Base-by-base conservation (phyloP, 1,140 invertebrate species). In the Drosophila kikkawai region DNA sequence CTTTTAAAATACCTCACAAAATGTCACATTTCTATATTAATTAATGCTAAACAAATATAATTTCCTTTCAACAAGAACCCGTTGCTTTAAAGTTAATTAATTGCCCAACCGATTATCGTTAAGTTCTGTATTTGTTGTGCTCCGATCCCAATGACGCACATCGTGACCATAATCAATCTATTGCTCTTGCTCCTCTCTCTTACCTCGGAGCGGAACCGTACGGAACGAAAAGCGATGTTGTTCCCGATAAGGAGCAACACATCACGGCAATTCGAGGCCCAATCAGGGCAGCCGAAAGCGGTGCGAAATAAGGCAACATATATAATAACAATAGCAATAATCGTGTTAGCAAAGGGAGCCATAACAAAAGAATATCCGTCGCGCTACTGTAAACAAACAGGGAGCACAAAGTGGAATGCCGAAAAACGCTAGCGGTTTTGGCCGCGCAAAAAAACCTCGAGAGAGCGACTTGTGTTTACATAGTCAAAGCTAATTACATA, bases 401-500 rank as follows among this genome's bases (percentile, higher is more conserved):
- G 13, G 13, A 42, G 26, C 44, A 50, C 69, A 73, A 73, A 73
- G 39, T 34, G 37, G 68, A 73, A 73, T 42, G 45, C 53, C 51
- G 29, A 73, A 71, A 58, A 73, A 70, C 48, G 65, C 32, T 36
- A 37, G 64, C 47, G 48, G 15, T 37, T 68, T 55, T 12, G 39
- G 34, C 19, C 47, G 32, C 13, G 39, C 64, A 48, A 19, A 15
- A 41, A 36, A 15, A 11, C 32, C n/a, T 15, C 19, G 29, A 53
- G 56, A 37, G 55, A 41, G 17, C 61, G 13, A 50, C 39, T n/a
- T 34, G 15, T 81, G 71, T 81, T 81, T 76, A 76, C 50, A 26
- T 39, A 37, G 48, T 37, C 39, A 22, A 37, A 39, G 48, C 36
- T 50, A 56, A 68, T 79, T 74, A 45, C 42, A 63, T 45, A 73